These are phyloP conservation scores for Nerophis lumbriciformis DNA, from an alignment of 2,113 vertebrate species.

Conservation along the genomic window DNA sequence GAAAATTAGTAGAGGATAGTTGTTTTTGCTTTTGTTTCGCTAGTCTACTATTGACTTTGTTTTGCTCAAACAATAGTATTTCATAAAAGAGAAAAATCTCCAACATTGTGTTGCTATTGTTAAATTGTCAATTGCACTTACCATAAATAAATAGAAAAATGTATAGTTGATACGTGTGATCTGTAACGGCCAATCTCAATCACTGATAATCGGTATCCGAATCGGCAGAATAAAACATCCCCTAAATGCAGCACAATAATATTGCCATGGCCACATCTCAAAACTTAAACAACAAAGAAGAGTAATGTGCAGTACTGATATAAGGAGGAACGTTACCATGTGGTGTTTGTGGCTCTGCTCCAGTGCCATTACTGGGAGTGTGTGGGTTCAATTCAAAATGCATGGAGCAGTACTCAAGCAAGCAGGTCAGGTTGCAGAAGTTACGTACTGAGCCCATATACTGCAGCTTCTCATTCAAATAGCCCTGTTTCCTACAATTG, in stretches of 20 bases:
- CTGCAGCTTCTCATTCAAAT: constrained; percentile 86
- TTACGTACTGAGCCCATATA: constrained; percentile 89
- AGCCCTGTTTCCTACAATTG: constrained; percentile 88
- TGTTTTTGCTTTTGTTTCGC: no score
- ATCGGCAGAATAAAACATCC: no score
- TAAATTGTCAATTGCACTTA: no score
- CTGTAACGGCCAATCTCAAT: no score
- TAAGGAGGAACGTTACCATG: constrained; percentile 31
- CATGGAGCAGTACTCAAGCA: constrained; percentile 82
- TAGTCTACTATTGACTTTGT: no score
- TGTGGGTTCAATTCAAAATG: constrained; percentile 68
- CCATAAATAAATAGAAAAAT: no score
- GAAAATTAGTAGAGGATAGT: no score
- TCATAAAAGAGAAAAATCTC: no score
- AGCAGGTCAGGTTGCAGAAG: constrained; percentile 91
- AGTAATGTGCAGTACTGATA: neutral
- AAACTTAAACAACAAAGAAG: neutral
- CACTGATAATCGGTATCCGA: no score
- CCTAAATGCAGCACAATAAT: neutral
- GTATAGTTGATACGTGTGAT: no score
- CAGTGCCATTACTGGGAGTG: constrained; percentile 56
- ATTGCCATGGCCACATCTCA: neutral
- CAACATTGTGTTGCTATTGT: no score
- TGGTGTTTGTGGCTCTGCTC: constrained; percentile 22
- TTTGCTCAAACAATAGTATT: no score